phyloP scores from a whole-genome alignment of 2,797 vertebrate species.

The Sebastiscus tertius region DNA sequence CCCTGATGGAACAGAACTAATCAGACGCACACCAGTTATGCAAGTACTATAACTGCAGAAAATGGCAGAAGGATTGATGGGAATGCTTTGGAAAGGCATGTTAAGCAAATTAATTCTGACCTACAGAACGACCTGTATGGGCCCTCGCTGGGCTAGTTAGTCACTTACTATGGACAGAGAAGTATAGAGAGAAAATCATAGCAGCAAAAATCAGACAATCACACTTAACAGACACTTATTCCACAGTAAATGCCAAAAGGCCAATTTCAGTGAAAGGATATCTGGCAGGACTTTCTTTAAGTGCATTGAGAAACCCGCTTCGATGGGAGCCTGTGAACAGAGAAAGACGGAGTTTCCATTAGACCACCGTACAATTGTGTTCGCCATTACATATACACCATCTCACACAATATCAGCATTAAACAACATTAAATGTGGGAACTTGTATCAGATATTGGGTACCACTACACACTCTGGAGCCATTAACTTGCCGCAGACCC shows the following conservation, averaged over 20 bases:
- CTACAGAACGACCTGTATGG: not conserved
- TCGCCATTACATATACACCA: not conserved
- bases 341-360: conserved; percentile 41
- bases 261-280: conserved; percentile 88
- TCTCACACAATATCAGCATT: conserved; percentile 1
- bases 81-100: not conserved
- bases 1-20: conserved; percentile 17
- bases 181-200: not conserved
- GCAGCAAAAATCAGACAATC: not conserved
- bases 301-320: conserved; percentile 90
- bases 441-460: conserved; percentile 8
- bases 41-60: conserved; percentile 3
- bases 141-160: not conserved
- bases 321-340: conserved; percentile 88
- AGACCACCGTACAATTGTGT: conserved; percentile 7
- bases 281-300: conserved; percentile 98
- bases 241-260: not conserved
- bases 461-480: not conserved
- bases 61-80: not conserved
- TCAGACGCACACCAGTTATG: conserved; percentile 19
- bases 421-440: not conserved
- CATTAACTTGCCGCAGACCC: conserved; percentile 14
- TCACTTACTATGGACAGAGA: not conserved
- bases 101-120: not conserved
- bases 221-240: conserved; percentile 1